Conservation (phyloP, 2,888 invertebrate species). For the Argyresthia albistria region DNA sequence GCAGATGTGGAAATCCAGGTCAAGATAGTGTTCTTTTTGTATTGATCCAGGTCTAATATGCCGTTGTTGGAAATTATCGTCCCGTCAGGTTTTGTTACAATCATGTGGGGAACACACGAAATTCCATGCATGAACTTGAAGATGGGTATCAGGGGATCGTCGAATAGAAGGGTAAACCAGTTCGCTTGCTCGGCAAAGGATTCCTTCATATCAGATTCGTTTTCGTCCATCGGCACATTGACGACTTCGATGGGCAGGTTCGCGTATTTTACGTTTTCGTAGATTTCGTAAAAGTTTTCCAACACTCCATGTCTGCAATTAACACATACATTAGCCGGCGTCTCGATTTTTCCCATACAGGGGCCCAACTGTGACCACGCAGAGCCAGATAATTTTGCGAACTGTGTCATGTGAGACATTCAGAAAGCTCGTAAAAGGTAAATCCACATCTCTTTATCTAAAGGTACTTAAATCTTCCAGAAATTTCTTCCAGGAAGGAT, state of each 20-base stretch:
- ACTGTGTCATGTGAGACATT: no score
- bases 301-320: constrained; percentile 20
- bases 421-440: no score
- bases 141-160: constrained; percentile 32
- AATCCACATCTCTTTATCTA: no score
- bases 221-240: constrained; percentile 44
- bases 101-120: constrained; percentile 37
- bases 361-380: no score
- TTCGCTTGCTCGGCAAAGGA: constrained; percentile 46
- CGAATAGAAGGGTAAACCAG: constrained; percentile 46
- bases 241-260: constrained; percentile 55
- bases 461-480: no score
- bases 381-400: no score
- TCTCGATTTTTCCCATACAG: no score
- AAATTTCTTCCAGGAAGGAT: no score
- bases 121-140: constrained; percentile 40
- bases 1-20: constrained; percentile 38
- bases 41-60: constrained; percentile 38
- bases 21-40: constrained; percentile 49
- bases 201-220: constrained; percentile 22
- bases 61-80: constrained; percentile 37
- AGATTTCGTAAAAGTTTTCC: constrained; percentile 42
- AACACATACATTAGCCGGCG: no score
- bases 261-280: constrained; percentile 38
- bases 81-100: constrained; percentile 35